These are phyloP conservation scores for Cinclus cinclus DNA, from an alignment of 2,113 vertebrate species.

Conservation along the genomic window DNA sequence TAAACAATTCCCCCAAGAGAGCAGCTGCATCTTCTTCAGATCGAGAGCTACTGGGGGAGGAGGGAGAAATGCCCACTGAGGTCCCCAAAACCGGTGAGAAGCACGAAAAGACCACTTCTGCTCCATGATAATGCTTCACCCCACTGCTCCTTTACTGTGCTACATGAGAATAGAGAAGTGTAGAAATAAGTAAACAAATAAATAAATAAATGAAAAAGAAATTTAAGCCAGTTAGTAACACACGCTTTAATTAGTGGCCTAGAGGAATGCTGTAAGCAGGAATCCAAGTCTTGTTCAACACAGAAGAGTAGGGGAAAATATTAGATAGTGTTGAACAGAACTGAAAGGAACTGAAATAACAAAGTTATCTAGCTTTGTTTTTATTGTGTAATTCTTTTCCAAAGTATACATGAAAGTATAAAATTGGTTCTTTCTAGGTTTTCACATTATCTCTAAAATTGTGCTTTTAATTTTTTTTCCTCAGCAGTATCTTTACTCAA, in stretches of 20 bases:
- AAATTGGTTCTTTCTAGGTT: background rate
- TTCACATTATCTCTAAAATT: background rate
- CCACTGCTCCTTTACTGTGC: background rate
- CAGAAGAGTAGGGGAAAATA: background rate
- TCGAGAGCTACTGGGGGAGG: background rate
- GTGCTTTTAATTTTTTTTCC: background rate
- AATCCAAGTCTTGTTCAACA: background rate
- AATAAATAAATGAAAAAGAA: background rate
- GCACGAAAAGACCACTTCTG: background rate
- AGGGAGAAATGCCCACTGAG: background rate
- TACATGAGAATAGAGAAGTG: background rate
- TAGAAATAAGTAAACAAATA: background rate
- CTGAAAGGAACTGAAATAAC: background rate
- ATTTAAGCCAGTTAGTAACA: background rate
- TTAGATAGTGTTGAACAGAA: background rate
- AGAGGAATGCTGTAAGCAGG: background rate
- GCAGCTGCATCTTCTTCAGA: conserved; percentile 60
- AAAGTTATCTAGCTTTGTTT: background rate
- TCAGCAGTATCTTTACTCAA: background rate
- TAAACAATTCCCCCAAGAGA: conserved; percentile 58
- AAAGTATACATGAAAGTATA: background rate
- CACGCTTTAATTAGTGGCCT: background rate
- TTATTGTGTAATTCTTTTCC: background rate
- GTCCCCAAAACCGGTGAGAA: background rate
- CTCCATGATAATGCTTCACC: background rate